Evolutionary conservation across 2,888 invertebrate genomes (phyloP), one percentile per base, ranked within the genome.

Genomic region (Catocala sponsa): DNA sequence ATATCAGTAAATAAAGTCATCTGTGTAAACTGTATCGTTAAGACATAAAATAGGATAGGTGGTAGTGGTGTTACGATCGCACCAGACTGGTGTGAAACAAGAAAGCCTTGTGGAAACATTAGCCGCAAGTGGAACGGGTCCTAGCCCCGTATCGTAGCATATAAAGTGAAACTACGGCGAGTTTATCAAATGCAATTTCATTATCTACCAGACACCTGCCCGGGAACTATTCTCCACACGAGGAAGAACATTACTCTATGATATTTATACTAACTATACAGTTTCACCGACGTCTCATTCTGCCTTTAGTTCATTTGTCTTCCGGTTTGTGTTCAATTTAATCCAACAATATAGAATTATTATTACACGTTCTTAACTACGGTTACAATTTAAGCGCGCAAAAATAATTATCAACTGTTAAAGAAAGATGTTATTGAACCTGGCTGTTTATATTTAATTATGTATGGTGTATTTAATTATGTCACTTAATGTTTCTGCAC

Each of bases 141-240:
- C 83, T 75, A 73, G 76, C 64, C 75, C 76, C 71, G 83, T 88
- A 87, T 87, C 86, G 80, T 75, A 80, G 80, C 83, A 83, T 86
- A 85, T 87, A 85, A 91, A 91, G 92, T 91, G 92, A 92, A 92
- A 92, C 89, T 89, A 82, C 84, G 68, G 70, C 70, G 71, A 81
- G 82, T 88, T 90, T 91, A 91, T 91, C 90, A 91, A 88, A 86
- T 88, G 89, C 88, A 87, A 88, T 91, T 91, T 90, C 88, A 90
- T 91, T 91, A 91, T 91, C 85, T 82, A 74, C 75, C 80, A 74
- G 87, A 84, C 85, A 86, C 85, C 84, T 85, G 86, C 81, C 64
- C 69, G 66, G 71, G 65, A 70, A 56, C 71, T 68, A 81, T 80
- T 75, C 59, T 63, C 59, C 55, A 58, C 56, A 55, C 58, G 51